A percentile compares a stretch with the other conserved stretches of the same genome.
Conservation (phyloP, 2,113 vertebrate species). For the Syngnathus scovelli region DNA sequence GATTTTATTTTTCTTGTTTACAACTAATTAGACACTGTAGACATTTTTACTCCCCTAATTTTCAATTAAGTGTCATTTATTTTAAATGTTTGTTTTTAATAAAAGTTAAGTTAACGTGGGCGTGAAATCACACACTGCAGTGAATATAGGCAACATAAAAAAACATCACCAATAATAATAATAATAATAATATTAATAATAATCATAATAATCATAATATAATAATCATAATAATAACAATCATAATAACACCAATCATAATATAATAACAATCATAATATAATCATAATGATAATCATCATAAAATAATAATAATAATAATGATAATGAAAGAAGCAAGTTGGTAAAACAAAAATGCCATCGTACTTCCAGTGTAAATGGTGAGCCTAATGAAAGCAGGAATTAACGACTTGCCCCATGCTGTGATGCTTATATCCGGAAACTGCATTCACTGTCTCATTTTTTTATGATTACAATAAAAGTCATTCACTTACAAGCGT, state of each 20-base stretch:
- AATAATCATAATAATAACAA: neutral
- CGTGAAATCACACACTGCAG: neutral
- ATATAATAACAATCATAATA: neutral
- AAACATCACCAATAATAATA: neutral
- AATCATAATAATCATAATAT: neutral
- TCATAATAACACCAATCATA: neutral
- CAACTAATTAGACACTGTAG: too few relatives aligned
- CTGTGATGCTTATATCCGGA: neutral
- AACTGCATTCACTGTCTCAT: neutral
- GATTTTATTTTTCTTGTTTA: too few relatives aligned
- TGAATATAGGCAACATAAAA: neutral
- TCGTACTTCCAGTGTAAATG: neutral
- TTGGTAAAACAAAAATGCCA: neutral
- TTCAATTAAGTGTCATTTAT: too few relatives aligned
- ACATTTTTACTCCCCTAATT: too few relatives aligned
- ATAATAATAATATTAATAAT: neutral
- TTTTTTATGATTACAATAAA: constrained; percentile 4
- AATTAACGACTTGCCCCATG: constrained; percentile 1
- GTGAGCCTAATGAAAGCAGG: constrained; percentile 2
- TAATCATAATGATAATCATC: neutral
- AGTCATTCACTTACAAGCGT: constrained; percentile 1
- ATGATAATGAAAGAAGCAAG: neutral
- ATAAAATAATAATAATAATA: neutral
- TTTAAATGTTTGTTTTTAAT: too few relatives aligned
- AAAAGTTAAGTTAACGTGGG: neutral